These are phyloP conservation scores for Neodiprion fabricii DNA, from an alignment of 1,140 invertebrate genomes.

Conservation along the genomic window DNA sequence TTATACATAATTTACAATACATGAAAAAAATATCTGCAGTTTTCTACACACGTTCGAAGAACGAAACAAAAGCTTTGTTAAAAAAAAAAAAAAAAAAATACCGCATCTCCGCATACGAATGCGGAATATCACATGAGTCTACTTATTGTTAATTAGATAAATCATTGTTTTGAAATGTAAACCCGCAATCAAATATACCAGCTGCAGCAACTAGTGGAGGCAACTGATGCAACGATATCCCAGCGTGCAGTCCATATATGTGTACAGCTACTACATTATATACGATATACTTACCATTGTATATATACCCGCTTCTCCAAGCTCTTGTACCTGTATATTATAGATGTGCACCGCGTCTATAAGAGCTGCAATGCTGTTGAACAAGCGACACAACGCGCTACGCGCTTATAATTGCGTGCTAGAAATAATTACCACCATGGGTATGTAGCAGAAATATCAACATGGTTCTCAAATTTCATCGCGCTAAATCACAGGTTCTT, in stretches of 20 bases:
- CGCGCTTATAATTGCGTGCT: conserved; percentile 53
- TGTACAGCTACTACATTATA: no score
- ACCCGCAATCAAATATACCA: conserved; percentile 44
- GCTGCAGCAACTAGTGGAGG: conserved; percentile 34
- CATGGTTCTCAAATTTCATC: background rate
- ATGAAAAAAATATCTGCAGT: no score
- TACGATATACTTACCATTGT: no score
- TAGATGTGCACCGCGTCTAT: background rate
- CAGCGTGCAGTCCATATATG: conserved; percentile 15
- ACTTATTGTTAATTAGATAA: conserved; percentile 50
- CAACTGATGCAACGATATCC: conserved; percentile 50
- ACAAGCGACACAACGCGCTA: conserved; percentile 34
- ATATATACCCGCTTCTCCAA: no score
- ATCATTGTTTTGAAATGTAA: conserved; percentile 56
- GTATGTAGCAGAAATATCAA: no score
- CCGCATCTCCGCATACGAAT: background rate
- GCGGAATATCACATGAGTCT: background rate
- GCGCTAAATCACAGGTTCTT: no score
- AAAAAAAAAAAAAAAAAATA: background rate
- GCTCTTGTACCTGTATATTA: background rate
- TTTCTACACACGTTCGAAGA: no score
- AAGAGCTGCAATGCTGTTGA: conserved; percentile 4
- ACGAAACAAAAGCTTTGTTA: background rate
- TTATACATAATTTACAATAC: no score
- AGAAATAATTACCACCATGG: conserved; percentile 50